A percentile compares a stretch with the other conserved stretches of the same genome.
phyloP scores from a whole-genome alignment of 2,113 vertebrate species.

The Halcyon senegalensis region DNA sequence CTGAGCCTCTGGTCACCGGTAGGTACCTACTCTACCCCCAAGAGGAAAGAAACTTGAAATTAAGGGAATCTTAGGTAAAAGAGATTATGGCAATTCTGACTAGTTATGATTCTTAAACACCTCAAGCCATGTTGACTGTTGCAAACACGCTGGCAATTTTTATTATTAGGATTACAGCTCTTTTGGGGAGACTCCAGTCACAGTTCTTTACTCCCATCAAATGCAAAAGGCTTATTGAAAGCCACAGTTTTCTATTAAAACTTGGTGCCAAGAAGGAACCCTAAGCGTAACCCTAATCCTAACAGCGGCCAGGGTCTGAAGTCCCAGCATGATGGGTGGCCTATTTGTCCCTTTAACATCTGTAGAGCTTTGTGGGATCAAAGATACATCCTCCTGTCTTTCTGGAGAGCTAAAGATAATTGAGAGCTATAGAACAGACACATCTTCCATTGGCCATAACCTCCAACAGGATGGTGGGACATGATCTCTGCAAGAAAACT shows the following conservation, averaged over 20 bases:
- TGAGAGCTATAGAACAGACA: neutral
- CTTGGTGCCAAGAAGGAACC: neutral
- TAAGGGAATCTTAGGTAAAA: neutral
- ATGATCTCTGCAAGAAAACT: neutral
- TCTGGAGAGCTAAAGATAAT: neutral
- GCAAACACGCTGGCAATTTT: neutral
- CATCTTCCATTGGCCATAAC: neutral
- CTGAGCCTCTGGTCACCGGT: neutral
- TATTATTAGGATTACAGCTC: neutral
- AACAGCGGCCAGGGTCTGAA: too few relatives aligned
- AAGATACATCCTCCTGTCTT: neutral
- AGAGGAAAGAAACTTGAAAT: neutral
- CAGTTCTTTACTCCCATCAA: neutral
- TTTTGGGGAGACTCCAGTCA: neutral
- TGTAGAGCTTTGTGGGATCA: neutral
- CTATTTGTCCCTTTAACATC: neutral
- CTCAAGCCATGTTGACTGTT: neutral
- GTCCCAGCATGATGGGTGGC: too few relatives aligned
- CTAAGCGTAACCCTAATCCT: too few relatives aligned
- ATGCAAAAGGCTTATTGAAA: conserved; percentile 9
- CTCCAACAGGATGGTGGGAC: neutral
- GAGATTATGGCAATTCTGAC: neutral
- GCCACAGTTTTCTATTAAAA: neutral
- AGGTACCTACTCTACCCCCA: neutral
- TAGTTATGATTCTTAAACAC: neutral